A percentile compares a stretch with the other conserved stretches of the same genome.
These are phyloP conservation scores for Cephalopachus bancanus DNA, from an alignment of 2,797 vertebrate species.

Conservation along the genomic window DNA sequence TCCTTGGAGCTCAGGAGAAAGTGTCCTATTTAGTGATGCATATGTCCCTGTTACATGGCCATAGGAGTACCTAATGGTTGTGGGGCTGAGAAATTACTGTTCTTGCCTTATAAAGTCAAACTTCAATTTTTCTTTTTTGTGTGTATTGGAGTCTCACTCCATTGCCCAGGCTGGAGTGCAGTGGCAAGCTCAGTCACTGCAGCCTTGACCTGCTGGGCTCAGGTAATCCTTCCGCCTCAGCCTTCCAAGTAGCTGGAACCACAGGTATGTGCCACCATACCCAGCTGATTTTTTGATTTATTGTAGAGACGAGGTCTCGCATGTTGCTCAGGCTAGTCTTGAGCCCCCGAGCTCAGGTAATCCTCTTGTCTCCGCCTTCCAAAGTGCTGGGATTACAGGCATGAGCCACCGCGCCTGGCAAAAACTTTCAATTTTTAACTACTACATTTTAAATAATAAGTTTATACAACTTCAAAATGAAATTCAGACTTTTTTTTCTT, in stretches of 20 bases:
- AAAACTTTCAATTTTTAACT: background rate
- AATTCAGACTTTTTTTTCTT: background rate
- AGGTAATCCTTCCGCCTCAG: background rate
- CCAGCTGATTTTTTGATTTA: background rate
- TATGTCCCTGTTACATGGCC: background rate
- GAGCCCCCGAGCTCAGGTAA: background rate
- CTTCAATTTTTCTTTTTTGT: background rate
- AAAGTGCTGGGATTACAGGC: background rate
- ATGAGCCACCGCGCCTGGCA: accelerated
- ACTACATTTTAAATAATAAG: conserved; percentile 29
- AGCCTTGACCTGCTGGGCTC: background rate
- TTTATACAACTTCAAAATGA: background rate
- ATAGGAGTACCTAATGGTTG: background rate
- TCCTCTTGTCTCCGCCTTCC: background rate
- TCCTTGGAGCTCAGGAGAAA: background rate
- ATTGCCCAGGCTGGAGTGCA: background rate
- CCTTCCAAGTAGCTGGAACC: background rate
- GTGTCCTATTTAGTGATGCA: background rate
- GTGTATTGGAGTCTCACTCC: background rate
- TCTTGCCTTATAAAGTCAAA: background rate
- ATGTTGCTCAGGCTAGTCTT: background rate
- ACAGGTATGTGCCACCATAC: background rate
- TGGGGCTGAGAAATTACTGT: background rate
- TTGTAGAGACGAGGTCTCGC: background rate
- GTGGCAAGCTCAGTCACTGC: too few species aligned